A percentile compares a stretch with the other conserved stretches of the same genome.
Conservation (phyloP, 2,888 invertebrate genomes). For the Plusia festucae region DNA sequence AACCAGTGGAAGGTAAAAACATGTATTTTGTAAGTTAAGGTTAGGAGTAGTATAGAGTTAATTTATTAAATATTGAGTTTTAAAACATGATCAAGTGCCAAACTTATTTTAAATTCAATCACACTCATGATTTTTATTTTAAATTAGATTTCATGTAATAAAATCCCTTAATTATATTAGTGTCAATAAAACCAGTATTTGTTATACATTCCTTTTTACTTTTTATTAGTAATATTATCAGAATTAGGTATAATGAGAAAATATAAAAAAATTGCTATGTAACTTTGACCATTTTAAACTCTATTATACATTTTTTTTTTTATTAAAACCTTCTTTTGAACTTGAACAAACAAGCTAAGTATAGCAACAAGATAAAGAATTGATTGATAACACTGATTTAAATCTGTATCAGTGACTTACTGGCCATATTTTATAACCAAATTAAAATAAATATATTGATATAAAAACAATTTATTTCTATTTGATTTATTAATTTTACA, state of each 20-base stretch:
- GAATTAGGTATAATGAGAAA: no score
- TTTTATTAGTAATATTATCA: no score
- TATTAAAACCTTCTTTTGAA: neutral
- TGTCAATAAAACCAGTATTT: no score
- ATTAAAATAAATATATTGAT: neutral
- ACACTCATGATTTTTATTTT: no score
- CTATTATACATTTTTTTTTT: no score
- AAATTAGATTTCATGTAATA: no score
- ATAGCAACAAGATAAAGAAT: constrained; percentile 30
- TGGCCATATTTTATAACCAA: constrained; percentile 19
- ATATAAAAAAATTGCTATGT: no score
- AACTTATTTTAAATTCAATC: no score
- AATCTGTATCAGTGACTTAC: constrained; percentile 22
- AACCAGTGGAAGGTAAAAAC: constrained; percentile 84
- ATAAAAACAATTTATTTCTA: neutral
- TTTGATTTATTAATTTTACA: neutral
- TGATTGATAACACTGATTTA: constrained; percentile 37
- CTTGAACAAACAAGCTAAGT: neutral
- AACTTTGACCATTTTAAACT: no score
- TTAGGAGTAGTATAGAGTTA: neutral
- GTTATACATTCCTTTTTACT: no score
- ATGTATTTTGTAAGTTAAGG: neutral
- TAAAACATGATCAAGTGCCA: neutral
- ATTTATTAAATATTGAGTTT: neutral
- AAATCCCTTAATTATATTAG: no score